Evolutionary conservation across 2,113 vertebrate species (phyloP).

Genomic region (Arizona elegans): DNA sequence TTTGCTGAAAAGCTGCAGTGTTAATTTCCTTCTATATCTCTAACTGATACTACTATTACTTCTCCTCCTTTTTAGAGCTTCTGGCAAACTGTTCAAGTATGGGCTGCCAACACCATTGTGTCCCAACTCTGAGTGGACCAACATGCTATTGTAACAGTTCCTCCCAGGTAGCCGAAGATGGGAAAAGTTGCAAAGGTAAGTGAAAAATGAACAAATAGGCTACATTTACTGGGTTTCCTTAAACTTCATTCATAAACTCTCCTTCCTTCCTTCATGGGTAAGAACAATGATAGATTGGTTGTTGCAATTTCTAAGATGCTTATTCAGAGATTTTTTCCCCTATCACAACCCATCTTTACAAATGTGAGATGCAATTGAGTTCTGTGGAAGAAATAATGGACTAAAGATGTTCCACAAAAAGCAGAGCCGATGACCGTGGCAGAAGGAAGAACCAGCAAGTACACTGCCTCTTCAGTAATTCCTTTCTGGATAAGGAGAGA

Average conservation of each 20-base stretch:
- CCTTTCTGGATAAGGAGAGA: neutral
- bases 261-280: neutral
- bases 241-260: neutral
- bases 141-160: constrained; percentile 86
- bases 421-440: neutral
- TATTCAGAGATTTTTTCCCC: neutral
- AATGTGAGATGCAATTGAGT: neutral
- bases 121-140: constrained; percentile 78
- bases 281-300: neutral
- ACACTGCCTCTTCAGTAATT: neutral
- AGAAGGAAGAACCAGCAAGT: neutral
- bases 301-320: neutral
- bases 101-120: constrained; percentile 84
- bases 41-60: neutral
- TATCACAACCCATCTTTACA: neutral
- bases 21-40: neutral
- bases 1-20: neutral
- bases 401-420: neutral
- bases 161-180: constrained; percentile 84
- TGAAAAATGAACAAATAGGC: neutral
- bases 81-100: constrained; percentile 75
- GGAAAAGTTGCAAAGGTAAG: constrained; percentile 88
- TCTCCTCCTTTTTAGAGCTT: constrained; percentile 63
- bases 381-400: neutral
- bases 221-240: neutral